Evolutionary conservation across 2,113 vertebrate species (phyloP).

Genomic region (Cavia aperea): DNA sequence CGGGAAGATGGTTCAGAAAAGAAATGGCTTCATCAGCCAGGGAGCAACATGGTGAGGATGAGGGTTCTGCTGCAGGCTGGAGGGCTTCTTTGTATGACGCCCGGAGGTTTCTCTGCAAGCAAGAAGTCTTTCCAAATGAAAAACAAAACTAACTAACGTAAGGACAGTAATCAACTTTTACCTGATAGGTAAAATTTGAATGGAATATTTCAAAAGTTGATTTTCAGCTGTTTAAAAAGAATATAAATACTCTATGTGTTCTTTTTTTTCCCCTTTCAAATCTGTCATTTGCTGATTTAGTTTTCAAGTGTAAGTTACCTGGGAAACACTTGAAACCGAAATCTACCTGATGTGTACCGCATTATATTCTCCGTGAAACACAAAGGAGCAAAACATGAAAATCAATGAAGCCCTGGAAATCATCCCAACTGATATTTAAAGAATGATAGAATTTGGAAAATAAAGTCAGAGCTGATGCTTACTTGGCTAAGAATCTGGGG

Average conservation of each 20-base stretch:
- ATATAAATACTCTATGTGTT: neutral
- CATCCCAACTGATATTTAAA: conserved; percentile 70
- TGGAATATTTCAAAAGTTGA: neutral
- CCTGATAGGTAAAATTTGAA: neutral
- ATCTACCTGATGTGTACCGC: neutral
- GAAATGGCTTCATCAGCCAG: neutral
- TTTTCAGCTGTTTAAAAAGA: neutral
- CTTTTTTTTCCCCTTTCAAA: neutral
- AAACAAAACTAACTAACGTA: neutral
- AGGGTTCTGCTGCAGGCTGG: neutral
- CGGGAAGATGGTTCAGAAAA: neutral
- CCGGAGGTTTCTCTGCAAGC: neutral
- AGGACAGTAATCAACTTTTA: neutral
- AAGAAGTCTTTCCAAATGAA: neutral
- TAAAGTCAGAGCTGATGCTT: conserved; percentile 62
- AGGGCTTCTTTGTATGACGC: neutral
- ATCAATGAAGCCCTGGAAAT: conserved; percentile 57
- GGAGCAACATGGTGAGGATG: fast-evolving
- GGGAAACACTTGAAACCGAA: neutral
- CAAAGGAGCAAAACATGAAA: conserved; percentile 46
- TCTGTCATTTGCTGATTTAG: neutral
- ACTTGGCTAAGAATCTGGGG: conserved; percentile 57
- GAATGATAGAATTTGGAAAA: conserved; percentile 68
- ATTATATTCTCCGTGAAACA: conserved; percentile 30
- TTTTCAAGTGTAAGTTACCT: neutral